Percentiles rank a stretch among this genome's conserved stretches.
These are phyloP conservation scores for Gallirallus australis DNA, from an alignment of 2,797 vertebrate genomes.

Conservation along the genomic window DNA sequence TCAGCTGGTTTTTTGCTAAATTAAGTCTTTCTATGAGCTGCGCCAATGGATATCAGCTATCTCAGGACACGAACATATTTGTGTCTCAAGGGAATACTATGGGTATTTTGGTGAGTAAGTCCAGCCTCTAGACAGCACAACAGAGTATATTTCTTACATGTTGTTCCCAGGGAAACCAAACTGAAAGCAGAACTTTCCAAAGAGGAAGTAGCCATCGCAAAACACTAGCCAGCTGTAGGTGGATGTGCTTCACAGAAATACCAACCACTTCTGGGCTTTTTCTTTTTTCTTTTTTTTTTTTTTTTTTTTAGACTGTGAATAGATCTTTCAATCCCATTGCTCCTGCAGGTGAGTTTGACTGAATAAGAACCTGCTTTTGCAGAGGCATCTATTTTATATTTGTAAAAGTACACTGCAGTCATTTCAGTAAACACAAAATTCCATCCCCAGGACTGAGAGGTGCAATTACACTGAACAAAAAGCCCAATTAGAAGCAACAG, in stretches of 20 bases:
- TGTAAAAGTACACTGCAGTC: not conserved
- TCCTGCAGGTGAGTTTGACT: not conserved
- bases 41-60: constrained; percentile 44
- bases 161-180: constrained; percentile 57
- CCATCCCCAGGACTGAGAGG: not conserved
- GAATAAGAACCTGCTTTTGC: not conserved
- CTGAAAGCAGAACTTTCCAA: constrained; percentile 54
- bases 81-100: constrained; percentile 7
- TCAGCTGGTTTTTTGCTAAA: not conserved
- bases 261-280: not conserved
- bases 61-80: constrained; percentile 10
- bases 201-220: constrained; percentile 6
- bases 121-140: constrained; percentile 28
- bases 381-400: not conserved
- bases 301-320: not conserved
- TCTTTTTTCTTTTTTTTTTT: not conserved
- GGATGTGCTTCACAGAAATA: constrained; percentile 18
- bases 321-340: not conserved
- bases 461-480: not conserved
- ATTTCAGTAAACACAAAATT: not conserved
- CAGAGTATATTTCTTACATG: constrained; percentile 30
- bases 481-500: not conserved
- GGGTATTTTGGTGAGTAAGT: constrained; percentile 43
- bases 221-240: constrained; percentile 36
- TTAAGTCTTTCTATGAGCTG: constrained; percentile 9